Evolutionary conservation across 1,140 invertebrate genomes (phyloP).

Genomic region (Calycopis cecrops): DNA sequence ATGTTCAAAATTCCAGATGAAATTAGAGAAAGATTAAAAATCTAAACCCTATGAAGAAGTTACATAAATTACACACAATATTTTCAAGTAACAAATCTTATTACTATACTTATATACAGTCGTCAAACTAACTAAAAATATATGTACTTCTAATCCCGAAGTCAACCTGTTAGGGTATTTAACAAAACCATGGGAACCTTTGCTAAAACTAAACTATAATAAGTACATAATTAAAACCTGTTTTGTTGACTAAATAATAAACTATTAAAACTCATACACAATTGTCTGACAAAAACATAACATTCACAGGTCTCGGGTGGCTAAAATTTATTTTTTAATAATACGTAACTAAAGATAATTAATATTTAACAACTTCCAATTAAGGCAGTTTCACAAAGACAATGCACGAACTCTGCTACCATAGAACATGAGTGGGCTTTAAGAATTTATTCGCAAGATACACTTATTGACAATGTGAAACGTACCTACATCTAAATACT

Average conservation of each 20-base stretch:
- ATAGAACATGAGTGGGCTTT: too few relatives aligned
- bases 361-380: background rate
- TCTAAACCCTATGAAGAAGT: constrained; percentile 35
- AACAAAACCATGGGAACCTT: constrained; percentile 10
- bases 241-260: constrained; percentile 4
- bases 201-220: constrained; percentile 15
- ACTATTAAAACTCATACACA: background rate
- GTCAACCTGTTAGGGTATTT: constrained; percentile 9
- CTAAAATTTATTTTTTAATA: too few relatives aligned
- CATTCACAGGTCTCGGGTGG: background rate
- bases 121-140: constrained; percentile 32
- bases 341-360: too few relatives aligned
- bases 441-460: too few relatives aligned
- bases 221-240: background rate
- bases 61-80: constrained; percentile 49
- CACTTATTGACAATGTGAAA: background rate
- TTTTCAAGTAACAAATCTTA: constrained; percentile 46
- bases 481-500: background rate
- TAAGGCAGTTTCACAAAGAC: constrained; percentile 3
- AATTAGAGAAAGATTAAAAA: constrained; percentile 33
- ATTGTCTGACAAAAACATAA: constrained; percentile 1
- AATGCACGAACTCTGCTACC: background rate
- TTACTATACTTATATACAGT: constrained; percentile 58
- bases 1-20: constrained; percentile 31
- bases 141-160: constrained; percentile 17